These are phyloP conservation scores for Amphiura filiformis DNA, from an alignment of 35 echinoderm and acorn worm genomes.

Conservation along the genomic window DNA sequence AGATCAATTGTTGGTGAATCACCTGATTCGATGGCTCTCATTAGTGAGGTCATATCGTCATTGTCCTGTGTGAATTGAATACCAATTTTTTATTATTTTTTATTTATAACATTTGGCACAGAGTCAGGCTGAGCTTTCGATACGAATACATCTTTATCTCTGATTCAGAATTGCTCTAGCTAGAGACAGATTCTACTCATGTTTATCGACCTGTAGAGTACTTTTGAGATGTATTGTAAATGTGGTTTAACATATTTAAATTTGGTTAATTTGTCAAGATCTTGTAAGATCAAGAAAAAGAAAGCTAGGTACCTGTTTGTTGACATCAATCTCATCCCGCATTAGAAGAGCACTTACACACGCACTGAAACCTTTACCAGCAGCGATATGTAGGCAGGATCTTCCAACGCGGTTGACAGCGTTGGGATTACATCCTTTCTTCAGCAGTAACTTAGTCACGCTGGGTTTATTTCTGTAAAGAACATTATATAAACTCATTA, in stretches of 20 bases:
- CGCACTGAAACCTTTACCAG: conserved; percentile 24
- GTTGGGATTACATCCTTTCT: conserved; percentile 15
- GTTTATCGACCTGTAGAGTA: too few relatives aligned
- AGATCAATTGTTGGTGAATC: conserved; percentile 1
- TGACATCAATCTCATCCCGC: background rate
- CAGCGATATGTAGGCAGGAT: conserved; percentile 26
- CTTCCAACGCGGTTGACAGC: background rate
- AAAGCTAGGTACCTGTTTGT: background rate
- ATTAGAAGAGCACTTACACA: conserved; percentile 6
- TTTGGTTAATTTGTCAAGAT: too few relatives aligned
- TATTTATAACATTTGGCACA: too few relatives aligned
- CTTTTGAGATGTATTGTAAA: too few relatives aligned
- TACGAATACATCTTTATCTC: too few relatives aligned
- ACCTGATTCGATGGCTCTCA: background rate
- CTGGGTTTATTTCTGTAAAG: conserved; percentile 28
- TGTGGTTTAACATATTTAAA: too few relatives aligned
- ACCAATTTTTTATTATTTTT: too few relatives aligned
- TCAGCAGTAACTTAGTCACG: background rate
- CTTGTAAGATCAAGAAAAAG: too few relatives aligned
- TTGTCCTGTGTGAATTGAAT: conserved; percentile 1
- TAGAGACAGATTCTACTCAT: too few relatives aligned
- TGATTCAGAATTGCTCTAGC: too few relatives aligned
- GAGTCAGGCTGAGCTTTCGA: too few relatives aligned
- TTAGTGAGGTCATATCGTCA: background rate
- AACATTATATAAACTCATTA: too few relatives aligned